These are phyloP conservation scores for Ramphastos sulfuratus DNA, from an alignment of 2,113 vertebrate genomes.

Conservation along the genomic window DNA sequence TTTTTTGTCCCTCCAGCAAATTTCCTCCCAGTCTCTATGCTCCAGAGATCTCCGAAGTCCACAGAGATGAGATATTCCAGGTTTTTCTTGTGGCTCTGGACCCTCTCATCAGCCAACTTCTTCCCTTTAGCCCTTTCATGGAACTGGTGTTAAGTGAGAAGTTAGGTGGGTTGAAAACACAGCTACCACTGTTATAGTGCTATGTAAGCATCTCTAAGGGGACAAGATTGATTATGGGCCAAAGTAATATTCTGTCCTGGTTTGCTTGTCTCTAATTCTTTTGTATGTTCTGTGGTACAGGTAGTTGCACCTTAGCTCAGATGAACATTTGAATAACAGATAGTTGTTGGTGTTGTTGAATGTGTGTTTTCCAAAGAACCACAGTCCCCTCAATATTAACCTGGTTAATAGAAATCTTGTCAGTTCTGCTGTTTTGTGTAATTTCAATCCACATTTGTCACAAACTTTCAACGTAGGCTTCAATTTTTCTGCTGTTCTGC, in stretches of 20 bases:
- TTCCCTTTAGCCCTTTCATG: constrained; percentile 81
- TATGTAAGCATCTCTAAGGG: neutral
- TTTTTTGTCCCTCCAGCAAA: constrained; percentile 74
- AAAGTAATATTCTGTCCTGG: neutral
- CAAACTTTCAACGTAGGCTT: neutral
- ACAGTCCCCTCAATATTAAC: neutral
- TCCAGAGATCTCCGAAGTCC: constrained; percentile 64
- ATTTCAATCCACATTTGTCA: neutral
- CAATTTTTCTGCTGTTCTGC: neutral
- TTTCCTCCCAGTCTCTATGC: constrained; percentile 86
- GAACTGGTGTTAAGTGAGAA: constrained; percentile 80
- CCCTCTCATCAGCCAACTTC: constrained; percentile 83
- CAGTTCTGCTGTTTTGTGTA: neutral
- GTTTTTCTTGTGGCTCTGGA: constrained; percentile 86
- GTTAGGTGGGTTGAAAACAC: constrained; percentile 73
- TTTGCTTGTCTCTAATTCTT: neutral
- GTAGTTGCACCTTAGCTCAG: neutral
- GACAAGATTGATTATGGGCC: neutral
- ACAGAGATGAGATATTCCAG: constrained; percentile 81
- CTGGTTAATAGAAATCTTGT: neutral
- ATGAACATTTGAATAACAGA: neutral
- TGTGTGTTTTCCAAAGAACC: neutral
- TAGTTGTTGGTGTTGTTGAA: neutral
- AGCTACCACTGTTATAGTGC: neutral
- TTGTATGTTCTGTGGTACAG: neutral